phyloP scores from a whole-genome alignment of 2,113 vertebrate genomes.

The Mesitornis unicolor region DNA sequence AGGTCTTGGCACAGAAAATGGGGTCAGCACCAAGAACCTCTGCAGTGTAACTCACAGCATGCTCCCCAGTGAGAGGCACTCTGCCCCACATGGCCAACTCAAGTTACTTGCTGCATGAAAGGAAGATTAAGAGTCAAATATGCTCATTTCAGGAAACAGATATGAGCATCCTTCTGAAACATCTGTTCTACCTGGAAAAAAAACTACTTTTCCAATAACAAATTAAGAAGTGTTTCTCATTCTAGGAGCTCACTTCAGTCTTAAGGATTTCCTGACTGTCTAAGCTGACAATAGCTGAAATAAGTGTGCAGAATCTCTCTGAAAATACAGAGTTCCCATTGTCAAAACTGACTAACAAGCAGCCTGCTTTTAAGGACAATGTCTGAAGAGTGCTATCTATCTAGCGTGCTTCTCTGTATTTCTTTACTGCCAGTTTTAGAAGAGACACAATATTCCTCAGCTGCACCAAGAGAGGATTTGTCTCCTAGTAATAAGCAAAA shows the following conservation, averaged over 20 bases:
- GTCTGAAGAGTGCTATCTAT: not conserved
- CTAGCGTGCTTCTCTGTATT: not conserved
- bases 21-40: not conserved
- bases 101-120: not conserved
- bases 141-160: not conserved
- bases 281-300: not conserved
- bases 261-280: not conserved
- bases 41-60: not conserved
- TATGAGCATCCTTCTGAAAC: not conserved
- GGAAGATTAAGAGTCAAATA: not conserved
- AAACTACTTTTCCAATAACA: not conserved
- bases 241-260: not conserved
- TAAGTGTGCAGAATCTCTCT: not conserved
- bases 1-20: not conserved
- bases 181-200: not conserved
- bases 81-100: rapidly evolving
- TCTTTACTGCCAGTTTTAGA: not conserved
- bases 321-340: not conserved
- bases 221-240: not conserved
- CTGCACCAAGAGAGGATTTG: not conserved
- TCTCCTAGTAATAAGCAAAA: not conserved
- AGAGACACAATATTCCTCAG: not conserved
- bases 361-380: not conserved
- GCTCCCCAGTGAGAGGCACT: rapidly evolving
- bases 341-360: not conserved